Conservation (phyloP, 64 coral and sea anemone genomes). For the Dendronephthya gigantea region DNA sequence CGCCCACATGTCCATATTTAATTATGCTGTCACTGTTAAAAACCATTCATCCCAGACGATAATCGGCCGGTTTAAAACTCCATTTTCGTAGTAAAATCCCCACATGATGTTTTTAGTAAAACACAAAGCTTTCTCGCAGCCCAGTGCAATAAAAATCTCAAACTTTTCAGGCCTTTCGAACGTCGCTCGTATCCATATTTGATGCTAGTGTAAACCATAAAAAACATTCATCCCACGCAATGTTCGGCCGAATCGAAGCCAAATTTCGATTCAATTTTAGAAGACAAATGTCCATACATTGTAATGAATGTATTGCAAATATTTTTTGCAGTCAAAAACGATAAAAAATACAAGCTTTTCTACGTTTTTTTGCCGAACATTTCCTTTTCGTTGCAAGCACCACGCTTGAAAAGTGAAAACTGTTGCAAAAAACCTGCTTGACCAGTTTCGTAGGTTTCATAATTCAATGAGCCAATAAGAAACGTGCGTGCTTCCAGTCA, state of each 20-base stretch:
- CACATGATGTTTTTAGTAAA: not conserved
- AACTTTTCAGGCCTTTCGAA: not conserved
- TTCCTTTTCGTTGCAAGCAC: not conserved
- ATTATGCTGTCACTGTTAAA: not conserved
- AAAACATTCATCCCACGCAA: not conserved
- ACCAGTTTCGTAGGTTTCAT: not conserved
- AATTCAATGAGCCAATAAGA: not conserved
- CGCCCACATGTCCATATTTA: too few relatives aligned
- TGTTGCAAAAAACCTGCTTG: not conserved
- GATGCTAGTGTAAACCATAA: too few relatives aligned
- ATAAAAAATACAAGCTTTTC: not conserved
- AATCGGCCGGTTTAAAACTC: not conserved
- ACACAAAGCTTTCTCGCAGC: not conserved
- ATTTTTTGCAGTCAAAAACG: not conserved
- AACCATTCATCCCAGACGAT: not conserved
- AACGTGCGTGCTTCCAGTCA: not conserved
- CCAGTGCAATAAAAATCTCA: not conserved
- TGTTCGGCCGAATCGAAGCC: too few relatives aligned
- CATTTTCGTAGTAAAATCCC: not conserved
- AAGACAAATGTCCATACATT: not conserved
- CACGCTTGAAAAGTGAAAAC: not conserved
- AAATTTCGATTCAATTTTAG: too few relatives aligned
- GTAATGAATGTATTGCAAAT: not conserved
- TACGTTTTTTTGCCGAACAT: not conserved
- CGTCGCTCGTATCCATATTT: too few relatives aligned